These are phyloP conservation scores for Phortica variegata DNA, from an alignment of 1,140 invertebrate species.

Conservation along the genomic window DNA sequence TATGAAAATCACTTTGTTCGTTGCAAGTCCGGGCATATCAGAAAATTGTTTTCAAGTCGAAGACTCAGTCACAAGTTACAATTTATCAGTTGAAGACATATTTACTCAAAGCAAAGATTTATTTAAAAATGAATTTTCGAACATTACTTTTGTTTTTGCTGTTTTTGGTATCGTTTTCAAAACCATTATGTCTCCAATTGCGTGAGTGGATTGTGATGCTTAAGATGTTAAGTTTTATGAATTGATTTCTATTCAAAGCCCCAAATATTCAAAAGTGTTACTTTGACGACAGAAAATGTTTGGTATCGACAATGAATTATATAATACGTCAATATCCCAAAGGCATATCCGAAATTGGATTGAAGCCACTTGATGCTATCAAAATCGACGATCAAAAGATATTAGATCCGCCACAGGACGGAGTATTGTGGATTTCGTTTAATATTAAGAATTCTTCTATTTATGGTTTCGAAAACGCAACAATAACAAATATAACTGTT, in stretches of 20 bases:
- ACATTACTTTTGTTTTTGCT: no score
- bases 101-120: constrained; percentile 5
- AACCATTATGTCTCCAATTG: constrained; percentile 3
- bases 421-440: constrained; percentile 15
- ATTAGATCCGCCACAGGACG: constrained; percentile 3
- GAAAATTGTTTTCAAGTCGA: no score
- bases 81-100: background rate
- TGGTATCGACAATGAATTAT: constrained; percentile 25
- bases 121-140: no score
- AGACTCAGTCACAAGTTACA: constrained; percentile 1
- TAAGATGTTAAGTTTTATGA: background rate
- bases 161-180: background rate
- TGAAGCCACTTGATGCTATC: constrained; percentile 34
- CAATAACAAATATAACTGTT: constrained; percentile 25
- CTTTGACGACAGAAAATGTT: constrained; percentile 24
- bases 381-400: constrained; percentile 26
- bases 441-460: constrained; percentile 24
- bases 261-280: constrained; percentile 18
- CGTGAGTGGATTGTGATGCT: constrained; percentile 1
- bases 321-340: constrained; percentile 22
- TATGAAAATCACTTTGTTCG: constrained; percentile 9
- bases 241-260: constrained; percentile 7
- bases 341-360: constrained; percentile 26
- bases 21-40: no score
- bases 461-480: constrained; percentile 36